A percentile compares a stretch with the other conserved stretches of the same genome.
These are phyloP conservation scores for Pygoscelis antarcticus DNA, from an alignment of 2,113 vertebrate species.

Conservation along the genomic window DNA sequence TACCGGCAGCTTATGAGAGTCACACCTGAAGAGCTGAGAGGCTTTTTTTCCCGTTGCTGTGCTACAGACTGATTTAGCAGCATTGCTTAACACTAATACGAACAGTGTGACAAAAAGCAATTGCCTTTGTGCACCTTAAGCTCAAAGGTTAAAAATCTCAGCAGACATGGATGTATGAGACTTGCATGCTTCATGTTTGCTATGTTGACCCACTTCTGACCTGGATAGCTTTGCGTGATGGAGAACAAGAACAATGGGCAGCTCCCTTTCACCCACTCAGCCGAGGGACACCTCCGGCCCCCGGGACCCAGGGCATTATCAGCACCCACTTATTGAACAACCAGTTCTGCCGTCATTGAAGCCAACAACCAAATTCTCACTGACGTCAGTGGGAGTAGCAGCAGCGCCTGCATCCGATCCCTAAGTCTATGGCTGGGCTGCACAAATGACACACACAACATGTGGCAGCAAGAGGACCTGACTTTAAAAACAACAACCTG, in stretches of 20 bases:
- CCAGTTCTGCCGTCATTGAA: neutral
- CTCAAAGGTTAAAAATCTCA: neutral
- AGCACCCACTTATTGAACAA: neutral
- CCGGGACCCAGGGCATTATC: rapidly evolving
- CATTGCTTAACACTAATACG: neutral
- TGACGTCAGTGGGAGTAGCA: neutral
- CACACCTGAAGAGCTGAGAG: neutral
- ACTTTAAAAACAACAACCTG: neutral
- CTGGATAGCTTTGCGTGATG: neutral
- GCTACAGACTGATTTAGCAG: constrained; percentile 38
- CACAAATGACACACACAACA: constrained; percentile 25
- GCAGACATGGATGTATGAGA: neutral
- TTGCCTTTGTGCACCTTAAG: neutral
- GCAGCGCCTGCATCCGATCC: neutral
- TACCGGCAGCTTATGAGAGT: neutral
- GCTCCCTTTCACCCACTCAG: neutral
- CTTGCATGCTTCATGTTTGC: neutral
- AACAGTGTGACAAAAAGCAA: neutral
- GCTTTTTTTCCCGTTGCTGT: neutral
- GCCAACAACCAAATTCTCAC: neutral
- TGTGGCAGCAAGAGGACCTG: neutral
- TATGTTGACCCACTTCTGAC: neutral
- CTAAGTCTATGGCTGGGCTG: neutral
- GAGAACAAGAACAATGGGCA: neutral
- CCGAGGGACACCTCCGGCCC: rapidly evolving